These are phyloP conservation scores for Prietella phreatophila DNA, from an alignment of 2,113 vertebrate species.

Conservation along the genomic window DNA sequence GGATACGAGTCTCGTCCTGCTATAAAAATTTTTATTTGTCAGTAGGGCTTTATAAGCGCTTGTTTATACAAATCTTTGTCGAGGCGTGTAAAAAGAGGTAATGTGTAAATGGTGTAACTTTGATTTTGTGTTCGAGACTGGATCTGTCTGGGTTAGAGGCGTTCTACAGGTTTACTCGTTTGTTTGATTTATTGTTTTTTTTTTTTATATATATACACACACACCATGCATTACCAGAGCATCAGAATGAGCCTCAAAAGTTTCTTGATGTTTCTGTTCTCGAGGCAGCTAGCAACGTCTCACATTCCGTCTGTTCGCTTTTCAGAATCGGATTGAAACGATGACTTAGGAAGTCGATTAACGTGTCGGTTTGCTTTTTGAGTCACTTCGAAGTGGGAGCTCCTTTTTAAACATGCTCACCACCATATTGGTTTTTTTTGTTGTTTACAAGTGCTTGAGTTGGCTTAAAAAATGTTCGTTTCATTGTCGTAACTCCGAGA, in stretches of 20 bases:
- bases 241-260: not conserved
- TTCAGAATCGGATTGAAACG: not conserved
- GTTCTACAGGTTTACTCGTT: not conserved
- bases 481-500: not conserved
- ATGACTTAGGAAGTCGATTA: not conserved
- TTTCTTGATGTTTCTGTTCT: not conserved
- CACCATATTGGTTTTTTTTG: too few relatives aligned
- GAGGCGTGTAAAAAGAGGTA: not conserved
- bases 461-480: not conserved
- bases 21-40: too few relatives aligned
- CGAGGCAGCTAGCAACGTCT: not conserved
- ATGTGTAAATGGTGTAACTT: not conserved
- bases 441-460: too few relatives aligned
- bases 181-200: not conserved
- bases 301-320: not conserved
- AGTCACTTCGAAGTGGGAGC: not conserved
- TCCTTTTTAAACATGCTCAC: not conserved
- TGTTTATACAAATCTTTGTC: not conserved
- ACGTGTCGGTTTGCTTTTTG: not conserved
- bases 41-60: not conserved
- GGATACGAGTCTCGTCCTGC: accelerated
- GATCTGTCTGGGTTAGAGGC: not conserved
- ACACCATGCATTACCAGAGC: not conserved
- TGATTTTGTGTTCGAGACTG: not conserved
- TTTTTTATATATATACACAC: too few relatives aligned